Evolutionary conservation across 1,140 invertebrate species (phyloP).

Genomic region (Cherax destructor): DNA sequence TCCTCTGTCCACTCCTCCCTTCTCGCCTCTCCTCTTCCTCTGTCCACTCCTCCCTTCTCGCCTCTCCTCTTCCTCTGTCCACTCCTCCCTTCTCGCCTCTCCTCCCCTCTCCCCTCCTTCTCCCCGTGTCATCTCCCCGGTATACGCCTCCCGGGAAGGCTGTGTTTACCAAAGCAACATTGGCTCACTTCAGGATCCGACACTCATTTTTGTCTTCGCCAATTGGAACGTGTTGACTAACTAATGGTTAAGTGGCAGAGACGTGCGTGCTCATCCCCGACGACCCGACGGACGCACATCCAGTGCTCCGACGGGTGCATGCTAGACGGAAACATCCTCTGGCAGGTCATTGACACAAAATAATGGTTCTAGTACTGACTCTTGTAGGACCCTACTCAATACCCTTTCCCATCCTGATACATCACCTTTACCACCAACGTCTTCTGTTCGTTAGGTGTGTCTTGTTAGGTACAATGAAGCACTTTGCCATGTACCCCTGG

Average conservation of each 20-base stretch:
- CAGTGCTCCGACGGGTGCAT: not conserved
- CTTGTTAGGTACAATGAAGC: too few relatives aligned
- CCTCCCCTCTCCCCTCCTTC: not conserved
- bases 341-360: too few relatives aligned
- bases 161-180: slow-evolving; percentile 31
- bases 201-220: not conserved
- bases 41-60: not conserved
- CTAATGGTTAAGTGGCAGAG: slow-evolving; percentile 29
- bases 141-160: not conserved
- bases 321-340: too few relatives aligned
- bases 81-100: not conserved
- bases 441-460: too few relatives aligned
- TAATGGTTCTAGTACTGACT: too few relatives aligned
- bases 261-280: not conserved
- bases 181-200: not conserved
- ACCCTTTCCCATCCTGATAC: too few relatives aligned
- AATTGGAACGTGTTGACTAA: slow-evolving; percentile 37
- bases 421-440: too few relatives aligned
- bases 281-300: not conserved
- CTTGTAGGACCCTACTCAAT: too few relatives aligned
- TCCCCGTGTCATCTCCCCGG: too few relatives aligned
- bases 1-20: not conserved
- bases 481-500: too few relatives aligned
- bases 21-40: not conserved
- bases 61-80: not conserved